Base-by-base conservation (phyloP, 2,888 invertebrate genomes). In the Lasioglossum leucozonium region DNA sequence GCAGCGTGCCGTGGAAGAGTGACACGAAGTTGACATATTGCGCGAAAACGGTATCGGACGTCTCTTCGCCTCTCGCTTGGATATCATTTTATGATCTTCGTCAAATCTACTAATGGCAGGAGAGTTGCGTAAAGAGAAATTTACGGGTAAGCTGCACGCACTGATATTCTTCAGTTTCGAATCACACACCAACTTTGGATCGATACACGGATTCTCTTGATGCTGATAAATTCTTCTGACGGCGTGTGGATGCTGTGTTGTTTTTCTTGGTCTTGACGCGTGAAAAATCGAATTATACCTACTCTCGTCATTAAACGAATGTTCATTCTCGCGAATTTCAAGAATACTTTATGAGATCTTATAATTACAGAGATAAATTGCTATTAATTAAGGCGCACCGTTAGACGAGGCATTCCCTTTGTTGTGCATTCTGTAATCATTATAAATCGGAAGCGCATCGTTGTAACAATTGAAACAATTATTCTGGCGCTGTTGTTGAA, bases 11-110 rank as follows among this genome's bases (percentile, higher is more conserved):
- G 37, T 65, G 65, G 62, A 40, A 75, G n/a, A 51, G 65, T 83
- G 58, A 75, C 84, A 65, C 74, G 26, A 72, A 84, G 84, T 84
- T 84, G 84, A 84, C 84, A 84, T 84, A 78, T 83, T 84, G 84
- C 26, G 51, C 77, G 76, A 47, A 65, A 74, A 55, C 51, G n/a
- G 30, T 58, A 42, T 78, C n/a, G 62, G 37, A 65, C 73, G 42
- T 26, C 51, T 73, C 71, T 37, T 44, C 83, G 18, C 26, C 40
- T 69, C 44, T 73, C 47, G 13, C 77, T 77, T 73, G 42, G 30
- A 73, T 71, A 77, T 51, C 22, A 22, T 75, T 79, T 75, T 13
- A 78, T 84, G 75, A 72, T 84, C 73, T 42, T 58, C 84, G 78
- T 72, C 65, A 47, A 26, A 65, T 34, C 44, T 65, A 84, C 84